Base-by-base conservation (phyloP, 2,888 invertebrate genomes). In the Clistopyga incitator region DNA sequence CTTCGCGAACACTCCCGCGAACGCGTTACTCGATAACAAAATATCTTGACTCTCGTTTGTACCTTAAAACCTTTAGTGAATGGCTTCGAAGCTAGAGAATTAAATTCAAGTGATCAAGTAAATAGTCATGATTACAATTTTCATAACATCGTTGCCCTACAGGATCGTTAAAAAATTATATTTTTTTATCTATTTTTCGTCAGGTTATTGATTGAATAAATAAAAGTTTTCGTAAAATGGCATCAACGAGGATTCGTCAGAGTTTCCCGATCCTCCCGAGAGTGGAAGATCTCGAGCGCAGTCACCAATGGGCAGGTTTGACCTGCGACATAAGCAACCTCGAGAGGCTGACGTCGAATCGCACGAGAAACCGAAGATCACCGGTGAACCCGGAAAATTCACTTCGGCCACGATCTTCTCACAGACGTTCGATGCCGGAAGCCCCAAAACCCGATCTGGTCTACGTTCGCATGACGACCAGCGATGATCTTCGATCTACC, bases 341-440 rank as follows among this genome's bases (percentile, higher is more conserved):
- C 20, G 90, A 89, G 72, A 88, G 86, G 34, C 85, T 88, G 25
- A 70, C 59, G 59, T 56, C 61, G 67, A 15, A 8, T 29, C 54
- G 74, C 34, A 8, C 77, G 18, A 75, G 67, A 84, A 38, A 23
- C 23, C 83, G 67, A 45, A 45, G 67, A 72, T 81, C 78, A 18
- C 13, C 52, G 54, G 11, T 56, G 61, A 72, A n/a, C 15, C 20
- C 29, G 71, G 78, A 78, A 42, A 81, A 74, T 70, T 52, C 11
- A 15, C 15, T 18, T 1, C 38, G 70, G n/a, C 38, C 52, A 34
- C 88, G 89, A 74, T 79, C 88, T 54, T 89, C 88, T 23, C 88
- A 90, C 42, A 87, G 89, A 18, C 87, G 83, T 25, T 91, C 92
- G 15, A 88, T 89, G 87, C 91, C 92, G 20, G 91, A 91, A 81